A percentile compares a stretch with the other conserved stretches of the same genome.
These are phyloP conservation scores for Megaceryle maxima DNA, from an alignment of 2,113 vertebrate genomes.

Conservation along the genomic window DNA sequence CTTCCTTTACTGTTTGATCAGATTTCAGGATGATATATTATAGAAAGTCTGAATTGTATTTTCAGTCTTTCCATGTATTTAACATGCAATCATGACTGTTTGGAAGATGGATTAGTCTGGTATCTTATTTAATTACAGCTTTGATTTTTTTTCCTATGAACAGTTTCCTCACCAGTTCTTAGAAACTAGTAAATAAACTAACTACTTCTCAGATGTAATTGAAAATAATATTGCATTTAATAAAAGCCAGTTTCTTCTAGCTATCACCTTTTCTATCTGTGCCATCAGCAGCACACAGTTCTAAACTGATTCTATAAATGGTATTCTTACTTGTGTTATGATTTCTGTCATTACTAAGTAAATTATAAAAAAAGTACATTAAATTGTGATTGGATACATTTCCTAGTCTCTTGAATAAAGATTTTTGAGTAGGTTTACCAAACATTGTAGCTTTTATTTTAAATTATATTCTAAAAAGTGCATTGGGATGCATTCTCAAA, in stretches of 20 bases:
- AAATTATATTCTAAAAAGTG: background rate
- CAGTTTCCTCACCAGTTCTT: background rate
- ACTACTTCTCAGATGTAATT: background rate
- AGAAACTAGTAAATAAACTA: background rate
- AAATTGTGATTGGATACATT: background rate
- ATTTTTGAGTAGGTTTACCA: background rate
- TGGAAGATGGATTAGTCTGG: background rate
- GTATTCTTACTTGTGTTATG: background rate
- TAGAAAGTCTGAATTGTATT: background rate
- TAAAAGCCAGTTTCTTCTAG: background rate
- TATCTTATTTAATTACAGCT: background rate
- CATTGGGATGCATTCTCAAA: background rate
- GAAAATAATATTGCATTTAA: background rate
- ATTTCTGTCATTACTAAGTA: background rate
- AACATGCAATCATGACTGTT: background rate
- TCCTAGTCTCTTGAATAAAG: background rate
- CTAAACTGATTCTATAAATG: background rate
- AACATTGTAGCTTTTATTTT: background rate
- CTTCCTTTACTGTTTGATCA: background rate
- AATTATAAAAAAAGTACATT: background rate
- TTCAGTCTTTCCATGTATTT: background rate
- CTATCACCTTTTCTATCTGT: background rate
- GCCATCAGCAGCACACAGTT: background rate
- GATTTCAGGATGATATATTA: background rate
- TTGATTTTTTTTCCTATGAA: background rate